Evolutionary conservation across 1,140 invertebrate genomes (phyloP), one percentile per base, ranked within the genome.

Genomic region (Cydia strobilella): DNA sequence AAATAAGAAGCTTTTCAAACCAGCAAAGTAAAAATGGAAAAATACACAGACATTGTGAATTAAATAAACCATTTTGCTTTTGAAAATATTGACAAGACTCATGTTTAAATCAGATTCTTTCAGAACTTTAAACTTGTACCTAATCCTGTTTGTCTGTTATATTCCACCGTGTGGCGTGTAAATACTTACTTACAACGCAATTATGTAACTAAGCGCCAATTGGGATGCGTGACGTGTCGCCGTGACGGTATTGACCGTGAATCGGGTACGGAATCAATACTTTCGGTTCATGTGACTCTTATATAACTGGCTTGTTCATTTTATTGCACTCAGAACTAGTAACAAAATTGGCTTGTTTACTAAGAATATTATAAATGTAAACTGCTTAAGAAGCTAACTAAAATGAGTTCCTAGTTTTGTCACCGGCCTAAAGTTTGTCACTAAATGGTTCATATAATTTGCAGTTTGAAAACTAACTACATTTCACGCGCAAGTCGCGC

Each of bases 401-500:
- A 69, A 31, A 6, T 69, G 15, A 45, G 42, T 13, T 66, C 5
- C 18, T 42, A 35, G 35, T 18, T 18, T 6, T 18, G 25, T 35
- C 65, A 35, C 27, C 31, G 12, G 4, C 10, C 23, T 23, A 4
- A 65, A 65, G 25, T 27, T 27, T 63, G 59, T 25, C 63, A n/a
- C 13, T 35, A 66, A 69, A 69, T 42, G 31, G n/a, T 31, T 69
- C 27, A 10, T 18, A 35, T 42, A 69, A 18, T 69, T 69, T 42
- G 27, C 18, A 69, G 65, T 69, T 39, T 9, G 27, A 39, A 69
- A 42, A 35, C 65, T 69, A 69, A 69, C 15, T 69, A 18, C 31
- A 39, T 69, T 69, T 69, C 65, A 69, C 65, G 65, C 65, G 65
- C 65, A 69, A 69, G 27, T 69, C 42, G 31, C n/a, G 31, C 65